Evolutionary conservation across 2,888 invertebrate genomes (phyloP), one percentile per base, ranked within the genome.

Genomic region (Siphlonurus alternatus): DNA sequence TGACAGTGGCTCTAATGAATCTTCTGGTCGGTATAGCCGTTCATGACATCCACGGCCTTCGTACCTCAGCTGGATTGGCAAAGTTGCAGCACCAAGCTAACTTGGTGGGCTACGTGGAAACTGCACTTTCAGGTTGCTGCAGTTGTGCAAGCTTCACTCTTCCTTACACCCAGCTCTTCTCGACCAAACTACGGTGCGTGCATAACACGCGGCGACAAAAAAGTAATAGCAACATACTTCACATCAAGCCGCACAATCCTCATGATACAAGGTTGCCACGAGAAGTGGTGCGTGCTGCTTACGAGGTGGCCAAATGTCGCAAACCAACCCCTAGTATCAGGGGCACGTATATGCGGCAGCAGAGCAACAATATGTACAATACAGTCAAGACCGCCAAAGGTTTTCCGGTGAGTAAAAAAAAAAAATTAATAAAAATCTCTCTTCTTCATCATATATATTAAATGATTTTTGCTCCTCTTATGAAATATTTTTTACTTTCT

Each of bases 1-100:
- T 91, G 0, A 90, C 91, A 0, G 88, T 91, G 1, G 89, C 90
- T 3, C 77, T 91, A 59, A 91, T 91, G 90, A 91, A 91, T 75
- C 76, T 91, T 1, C 77, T 91, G 1, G 89, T 91, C 19, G 91
- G 91, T 73, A 91, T 91, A 68, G 91, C 91, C 0, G 91, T 91
- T 2, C 89, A 91, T 70, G 91, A 91, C 72, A 91, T 91, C 65
- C 90, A 90, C 73, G 90, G 90, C 0, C 76, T 91, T 18, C 86
- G 89, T 69, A 90, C 90, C 78, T 90, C 90, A 0, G 91, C 91
- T 0, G 90, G 89, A 0, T 77, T 91, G 1, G 89, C 89, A 0
- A 90, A 90, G 71, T 77, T 91, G 5, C 90, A 91, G 10, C 80
- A 90, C 18, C 90, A 91, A 75, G 91, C 91, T 0, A 89, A 91